These are phyloP conservation scores for Spicauda simplicius DNA, from an alignment of 2,888 invertebrate species.

Conservation along the genomic window DNA sequence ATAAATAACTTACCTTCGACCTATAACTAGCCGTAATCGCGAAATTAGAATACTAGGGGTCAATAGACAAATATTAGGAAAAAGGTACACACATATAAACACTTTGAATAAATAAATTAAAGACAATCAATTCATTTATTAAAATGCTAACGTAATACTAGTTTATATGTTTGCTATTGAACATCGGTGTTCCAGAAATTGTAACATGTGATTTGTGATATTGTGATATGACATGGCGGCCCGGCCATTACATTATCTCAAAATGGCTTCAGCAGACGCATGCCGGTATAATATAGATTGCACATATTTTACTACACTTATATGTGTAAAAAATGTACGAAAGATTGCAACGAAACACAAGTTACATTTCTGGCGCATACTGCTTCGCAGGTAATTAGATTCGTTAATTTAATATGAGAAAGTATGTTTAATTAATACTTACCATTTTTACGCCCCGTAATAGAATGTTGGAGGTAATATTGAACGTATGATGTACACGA, in stretches of 20 bases:
- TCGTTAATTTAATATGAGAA: constrained; percentile 1
- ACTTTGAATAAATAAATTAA: not conserved
- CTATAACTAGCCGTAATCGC: not conserved
- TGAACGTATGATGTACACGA: not conserved
- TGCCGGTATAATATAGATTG: constrained; percentile 54
- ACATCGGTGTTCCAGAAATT: constrained; percentile 3
- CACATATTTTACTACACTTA: not conserved
- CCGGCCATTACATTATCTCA: constrained; percentile 66
- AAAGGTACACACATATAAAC: not conserved
- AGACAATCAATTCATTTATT: not conserved
- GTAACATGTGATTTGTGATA: constrained; percentile 57
- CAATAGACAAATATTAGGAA: not conserved
- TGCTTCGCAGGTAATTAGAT: constrained; percentile 5
- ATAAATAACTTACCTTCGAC: not conserved
- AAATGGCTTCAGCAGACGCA: constrained; percentile 70
- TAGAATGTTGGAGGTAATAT: constrained; percentile 30
- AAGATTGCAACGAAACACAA: not conserved
- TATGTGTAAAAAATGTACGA: not conserved
- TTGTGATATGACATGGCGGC: constrained; percentile 69
- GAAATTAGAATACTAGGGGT: not conserved
- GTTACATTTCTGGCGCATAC: not conserved
- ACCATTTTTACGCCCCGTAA: constrained; percentile 40
- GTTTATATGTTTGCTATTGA: not conserved
- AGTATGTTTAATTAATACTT: constrained; percentile 37
- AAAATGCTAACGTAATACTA: not conserved